phyloP scores from a whole-genome alignment of 2,113 vertebrate genomes.

The Neomonachus schauinslandi region DNA sequence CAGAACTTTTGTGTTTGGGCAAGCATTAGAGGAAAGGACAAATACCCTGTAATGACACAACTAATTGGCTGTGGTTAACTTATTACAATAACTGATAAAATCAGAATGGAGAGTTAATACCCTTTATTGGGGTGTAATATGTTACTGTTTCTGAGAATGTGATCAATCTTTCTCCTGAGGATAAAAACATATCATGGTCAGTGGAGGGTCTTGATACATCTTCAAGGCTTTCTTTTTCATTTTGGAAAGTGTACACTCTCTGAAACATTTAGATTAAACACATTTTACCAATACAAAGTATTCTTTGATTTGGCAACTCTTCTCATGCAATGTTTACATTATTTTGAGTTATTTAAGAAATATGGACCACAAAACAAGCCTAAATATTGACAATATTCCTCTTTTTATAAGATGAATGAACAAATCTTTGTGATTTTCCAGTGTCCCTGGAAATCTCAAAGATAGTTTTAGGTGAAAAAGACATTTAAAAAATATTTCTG shows the following conservation, averaged over 20 bases:
- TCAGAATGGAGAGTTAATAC: neutral
- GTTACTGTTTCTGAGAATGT: neutral
- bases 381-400: neutral
- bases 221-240: neutral
- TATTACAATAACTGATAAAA: neutral
- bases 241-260: neutral
- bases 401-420: neutral
- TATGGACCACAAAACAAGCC: neutral
- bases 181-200: neutral
- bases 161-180: neutral
- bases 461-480: neutral
- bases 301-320: neutral
- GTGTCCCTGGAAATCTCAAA: neutral
- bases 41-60: neutral
- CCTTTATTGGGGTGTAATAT: neutral
- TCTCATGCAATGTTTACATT: neutral
- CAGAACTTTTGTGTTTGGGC: neutral
- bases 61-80: neutral
- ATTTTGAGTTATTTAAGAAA: neutral
- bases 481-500: neutral
- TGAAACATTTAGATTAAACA: neutral
- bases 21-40: neutral
- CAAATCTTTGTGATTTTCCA: neutral
- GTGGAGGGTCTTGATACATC: neutral
- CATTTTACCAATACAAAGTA: neutral